Conservation (phyloP, 2,113 vertebrate species). For the Oreocharis arfaki region DNA sequence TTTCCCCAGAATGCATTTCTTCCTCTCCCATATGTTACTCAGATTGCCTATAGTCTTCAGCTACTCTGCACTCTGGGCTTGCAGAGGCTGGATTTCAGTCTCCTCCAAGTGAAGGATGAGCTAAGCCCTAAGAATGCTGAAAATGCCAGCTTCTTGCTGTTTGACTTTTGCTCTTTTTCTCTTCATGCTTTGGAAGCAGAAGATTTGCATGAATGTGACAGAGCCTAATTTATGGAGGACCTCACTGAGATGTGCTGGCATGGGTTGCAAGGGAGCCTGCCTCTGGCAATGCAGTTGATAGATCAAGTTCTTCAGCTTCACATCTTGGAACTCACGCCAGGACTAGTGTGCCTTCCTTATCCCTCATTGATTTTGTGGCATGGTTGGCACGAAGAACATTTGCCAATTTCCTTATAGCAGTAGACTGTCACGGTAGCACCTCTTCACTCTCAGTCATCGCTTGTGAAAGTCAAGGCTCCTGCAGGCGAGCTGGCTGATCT, state of each 20-base stretch:
- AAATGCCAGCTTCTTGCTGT: constrained; percentile 16
- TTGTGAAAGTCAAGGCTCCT: neutral
- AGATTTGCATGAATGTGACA: neutral
- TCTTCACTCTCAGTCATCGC: neutral
- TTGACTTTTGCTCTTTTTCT: constrained; percentile 27
- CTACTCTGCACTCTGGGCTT: neutral
- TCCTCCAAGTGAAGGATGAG: neutral
- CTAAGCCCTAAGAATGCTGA: neutral
- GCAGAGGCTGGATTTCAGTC: neutral
- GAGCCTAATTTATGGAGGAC: neutral
- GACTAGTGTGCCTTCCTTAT: neutral
- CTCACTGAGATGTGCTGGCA: neutral
- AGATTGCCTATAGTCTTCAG: neutral
- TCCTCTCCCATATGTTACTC: neutral
- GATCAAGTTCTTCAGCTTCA: neutral
- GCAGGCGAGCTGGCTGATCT: neutral
- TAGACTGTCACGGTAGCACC: neutral
- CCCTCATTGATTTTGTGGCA: neutral
- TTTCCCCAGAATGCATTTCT: neutral
- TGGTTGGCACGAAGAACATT: neutral
- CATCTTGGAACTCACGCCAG: neutral
- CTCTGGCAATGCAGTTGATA: neutral
- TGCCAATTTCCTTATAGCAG: neutral
- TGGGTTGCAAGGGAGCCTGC: neutral
- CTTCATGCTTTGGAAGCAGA: neutral